These are phyloP conservation scores for Hyperoodon ampullatus DNA, from an alignment of 2,113 vertebrate species.

Conservation along the genomic window DNA sequence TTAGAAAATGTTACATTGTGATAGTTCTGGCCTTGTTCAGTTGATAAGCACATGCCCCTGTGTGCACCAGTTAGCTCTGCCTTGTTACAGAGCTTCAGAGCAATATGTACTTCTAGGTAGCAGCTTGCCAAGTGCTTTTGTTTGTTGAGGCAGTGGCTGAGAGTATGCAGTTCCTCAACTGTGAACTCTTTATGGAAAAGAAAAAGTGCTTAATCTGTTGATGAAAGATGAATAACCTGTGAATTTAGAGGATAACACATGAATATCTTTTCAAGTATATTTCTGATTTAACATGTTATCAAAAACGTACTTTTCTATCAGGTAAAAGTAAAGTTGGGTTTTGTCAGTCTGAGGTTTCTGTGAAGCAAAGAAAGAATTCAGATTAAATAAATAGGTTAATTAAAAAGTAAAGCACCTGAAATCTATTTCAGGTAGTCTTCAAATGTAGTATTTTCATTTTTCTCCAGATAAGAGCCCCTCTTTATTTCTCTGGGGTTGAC, in stretches of 20 bases:
- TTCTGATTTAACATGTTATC: background rate
- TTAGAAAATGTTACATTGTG: background rate
- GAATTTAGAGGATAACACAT: background rate
- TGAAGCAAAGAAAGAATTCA: conserved; percentile 39
- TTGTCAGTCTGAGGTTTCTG: background rate
- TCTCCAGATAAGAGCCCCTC: background rate
- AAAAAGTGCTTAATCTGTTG: background rate
- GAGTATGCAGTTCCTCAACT: background rate
- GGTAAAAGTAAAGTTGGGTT: conserved; percentile 8
- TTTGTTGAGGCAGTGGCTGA: background rate
- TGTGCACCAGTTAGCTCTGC: background rate
- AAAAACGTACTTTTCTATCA: conserved; percentile 33
- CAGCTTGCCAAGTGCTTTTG: background rate
- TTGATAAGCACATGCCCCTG: background rate
- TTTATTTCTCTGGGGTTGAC: background rate
- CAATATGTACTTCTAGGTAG: background rate
- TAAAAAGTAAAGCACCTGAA: conserved; percentile 26
- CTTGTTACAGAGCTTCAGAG: conserved; percentile 4
- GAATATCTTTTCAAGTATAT: conserved; percentile 1
- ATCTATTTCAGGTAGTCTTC: background rate
- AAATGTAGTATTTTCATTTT: conserved; percentile 19
- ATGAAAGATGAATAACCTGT: background rate
- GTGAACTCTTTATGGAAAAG: conserved; percentile 3
- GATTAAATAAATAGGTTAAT: background rate
- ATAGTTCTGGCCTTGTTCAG: background rate